Evolutionary conservation across 2,888 invertebrate species (phyloP).

Genomic region (Heliconius charithonia): DNA sequence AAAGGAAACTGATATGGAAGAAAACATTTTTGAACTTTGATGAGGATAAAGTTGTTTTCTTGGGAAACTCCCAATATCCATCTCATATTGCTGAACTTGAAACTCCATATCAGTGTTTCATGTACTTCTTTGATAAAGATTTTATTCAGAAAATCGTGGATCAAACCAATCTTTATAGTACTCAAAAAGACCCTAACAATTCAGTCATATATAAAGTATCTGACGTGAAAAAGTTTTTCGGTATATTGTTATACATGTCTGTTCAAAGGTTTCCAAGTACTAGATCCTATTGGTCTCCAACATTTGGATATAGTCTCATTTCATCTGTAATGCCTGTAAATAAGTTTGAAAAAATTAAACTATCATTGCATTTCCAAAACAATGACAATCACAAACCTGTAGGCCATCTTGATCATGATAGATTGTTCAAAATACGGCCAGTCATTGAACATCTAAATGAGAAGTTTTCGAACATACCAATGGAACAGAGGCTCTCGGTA

Average conservation of each 20-base stretch:
- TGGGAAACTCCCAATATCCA: slow-evolving; percentile 14
- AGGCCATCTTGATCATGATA: slow-evolving; percentile 46
- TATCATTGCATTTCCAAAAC: slow-evolving; percentile 53
- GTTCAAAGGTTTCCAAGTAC: slow-evolving; percentile 2
- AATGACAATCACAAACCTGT: slow-evolving; percentile 40
- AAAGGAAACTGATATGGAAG: no score
- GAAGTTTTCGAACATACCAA: slow-evolving; percentile 4
- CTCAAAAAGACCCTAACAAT: no score
- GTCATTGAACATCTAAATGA: slow-evolving; percentile 37
- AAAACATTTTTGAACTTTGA: not conserved
- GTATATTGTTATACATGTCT: not conserved
- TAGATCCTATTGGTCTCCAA: slow-evolving; percentile 15
- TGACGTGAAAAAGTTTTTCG: slow-evolving; percentile 9
- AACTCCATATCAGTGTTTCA: slow-evolving; percentile 3
- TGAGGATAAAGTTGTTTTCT: not conserved
- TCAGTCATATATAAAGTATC: slow-evolving; percentile 6
- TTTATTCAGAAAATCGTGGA: no score
- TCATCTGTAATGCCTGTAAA: slow-evolving; percentile 47
- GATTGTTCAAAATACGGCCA: slow-evolving; percentile 51
- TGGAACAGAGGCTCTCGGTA: no score
- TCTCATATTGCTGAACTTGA: slow-evolving; percentile 12
- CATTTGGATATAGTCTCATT: slow-evolving; percentile 16
- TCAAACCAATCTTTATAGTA: no score
- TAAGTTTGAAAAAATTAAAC: slow-evolving; percentile 51
- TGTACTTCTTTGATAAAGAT: no score